phyloP scores from a whole-genome alignment of 1,140 invertebrate species.

The Delia radicum region DNA sequence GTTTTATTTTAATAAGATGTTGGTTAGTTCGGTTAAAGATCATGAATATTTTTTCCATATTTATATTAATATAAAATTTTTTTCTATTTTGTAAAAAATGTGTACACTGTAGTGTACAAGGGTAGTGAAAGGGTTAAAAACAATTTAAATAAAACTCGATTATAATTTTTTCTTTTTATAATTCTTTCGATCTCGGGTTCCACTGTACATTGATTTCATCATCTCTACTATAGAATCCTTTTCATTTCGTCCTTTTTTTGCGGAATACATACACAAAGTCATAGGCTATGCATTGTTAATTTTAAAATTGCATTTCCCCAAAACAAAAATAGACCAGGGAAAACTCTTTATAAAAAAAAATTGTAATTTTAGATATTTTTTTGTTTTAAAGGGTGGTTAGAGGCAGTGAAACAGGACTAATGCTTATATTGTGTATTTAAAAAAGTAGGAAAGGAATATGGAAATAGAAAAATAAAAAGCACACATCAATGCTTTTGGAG shows the following conservation, averaged over 20 bases:
- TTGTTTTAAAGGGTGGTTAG: not conserved
- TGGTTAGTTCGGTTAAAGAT: too few relatives aligned
- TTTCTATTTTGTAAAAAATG: too few relatives aligned
- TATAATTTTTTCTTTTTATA: too few relatives aligned
- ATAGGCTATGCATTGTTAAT: not conserved
- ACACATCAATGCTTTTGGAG: not conserved
- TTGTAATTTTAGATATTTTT: not conserved
- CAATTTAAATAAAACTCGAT: too few relatives aligned
- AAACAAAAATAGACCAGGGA: not conserved
- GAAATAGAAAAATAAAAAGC: not conserved
- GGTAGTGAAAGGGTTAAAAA: too few relatives aligned
- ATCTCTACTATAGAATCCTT: not conserved
- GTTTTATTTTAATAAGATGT: too few relatives aligned
- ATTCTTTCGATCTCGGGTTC: not conserved
- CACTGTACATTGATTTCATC: not conserved
- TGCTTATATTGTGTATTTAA: not conserved
- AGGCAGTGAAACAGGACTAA: not conserved
- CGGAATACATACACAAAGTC: not conserved
- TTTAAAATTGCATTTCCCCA: not conserved
- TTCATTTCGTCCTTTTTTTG: not conserved
- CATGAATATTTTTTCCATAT: too few relatives aligned
- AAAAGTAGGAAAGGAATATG: not conserved
- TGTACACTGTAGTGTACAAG: too few relatives aligned
- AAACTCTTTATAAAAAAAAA: not conserved
- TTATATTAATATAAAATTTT: too few relatives aligned